phyloP scores from a whole-genome alignment of 2,888 invertebrate species.

The Nephrotoma guestfalica region DNA sequence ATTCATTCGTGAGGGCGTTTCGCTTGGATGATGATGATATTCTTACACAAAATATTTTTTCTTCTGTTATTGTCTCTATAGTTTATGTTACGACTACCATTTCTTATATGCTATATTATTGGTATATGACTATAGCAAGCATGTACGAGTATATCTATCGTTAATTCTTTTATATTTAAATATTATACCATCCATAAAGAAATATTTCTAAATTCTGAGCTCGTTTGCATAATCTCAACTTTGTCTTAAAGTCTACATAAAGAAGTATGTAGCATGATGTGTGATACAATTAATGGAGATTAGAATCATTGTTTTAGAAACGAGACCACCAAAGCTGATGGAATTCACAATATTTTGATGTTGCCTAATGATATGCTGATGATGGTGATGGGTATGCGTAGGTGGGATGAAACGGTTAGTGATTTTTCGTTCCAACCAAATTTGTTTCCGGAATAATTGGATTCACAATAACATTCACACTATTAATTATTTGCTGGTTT shows the following conservation, averaged over 20 bases:
- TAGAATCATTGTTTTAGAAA: background rate
- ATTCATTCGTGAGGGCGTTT: background rate
- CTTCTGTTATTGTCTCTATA: background rate
- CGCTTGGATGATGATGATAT: background rate
- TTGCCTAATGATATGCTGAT: background rate
- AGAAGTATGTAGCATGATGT: background rate
- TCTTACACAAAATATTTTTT: background rate
- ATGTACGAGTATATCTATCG: background rate
- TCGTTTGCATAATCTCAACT: background rate
- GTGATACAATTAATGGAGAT: background rate
- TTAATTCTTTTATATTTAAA: background rate
- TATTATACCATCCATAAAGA: background rate
- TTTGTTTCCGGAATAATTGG: background rate
- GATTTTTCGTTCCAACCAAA: background rate
- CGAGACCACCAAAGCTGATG: background rate
- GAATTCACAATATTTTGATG: background rate
- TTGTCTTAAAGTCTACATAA: background rate
- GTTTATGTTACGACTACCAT: background rate
- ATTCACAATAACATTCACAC: background rate
- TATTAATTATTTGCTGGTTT: background rate
- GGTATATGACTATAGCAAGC: background rate
- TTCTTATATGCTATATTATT: background rate
- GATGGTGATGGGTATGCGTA: background rate
- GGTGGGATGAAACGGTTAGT: background rate
- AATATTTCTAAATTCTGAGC: background rate